A percentile compares a stretch with the other conserved stretches of the same genome.
These are phyloP conservation scores for Drosophila rubida DNA, from an alignment of 2,888 invertebrate genomes.

Conservation along the genomic window DNA sequence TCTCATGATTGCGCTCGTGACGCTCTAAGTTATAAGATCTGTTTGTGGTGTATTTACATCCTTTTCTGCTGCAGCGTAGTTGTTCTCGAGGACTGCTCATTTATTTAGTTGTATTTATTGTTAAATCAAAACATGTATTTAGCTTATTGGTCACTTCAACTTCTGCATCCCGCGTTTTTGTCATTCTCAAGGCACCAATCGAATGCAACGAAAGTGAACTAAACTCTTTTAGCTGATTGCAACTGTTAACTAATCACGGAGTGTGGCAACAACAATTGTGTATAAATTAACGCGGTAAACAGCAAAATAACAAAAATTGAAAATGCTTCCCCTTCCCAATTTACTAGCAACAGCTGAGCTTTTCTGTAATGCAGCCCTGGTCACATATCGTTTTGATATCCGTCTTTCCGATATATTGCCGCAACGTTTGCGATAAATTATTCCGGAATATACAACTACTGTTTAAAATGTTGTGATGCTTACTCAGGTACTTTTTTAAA, in stretches of 20 bases:
- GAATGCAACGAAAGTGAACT: not conserved
- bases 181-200: not conserved
- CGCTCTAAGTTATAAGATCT: conserved; percentile 47
- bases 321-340: not conserved
- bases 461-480: no score
- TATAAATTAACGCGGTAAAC: not conserved
- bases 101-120: not conserved
- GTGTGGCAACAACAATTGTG: not conserved
- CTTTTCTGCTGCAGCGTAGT: conserved; percentile 41
- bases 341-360: not conserved
- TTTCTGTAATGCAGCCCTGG: not conserved
- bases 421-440: no score
- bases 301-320: not conserved
- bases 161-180: not conserved
- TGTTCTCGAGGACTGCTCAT: conserved; percentile 49
- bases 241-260: not conserved
- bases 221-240: not conserved
- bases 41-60: conserved; percentile 53
- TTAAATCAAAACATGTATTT: not conserved
- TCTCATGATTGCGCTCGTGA: conserved; percentile 53
- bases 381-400: not conserved
- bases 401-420: no score
- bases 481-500: no score
- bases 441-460: no score
- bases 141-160: not conserved